Evolutionary conservation across 2,113 vertebrate genomes (phyloP), one percentile per base, ranked within the genome.

Genomic region (Pithys albifrons): DNA sequence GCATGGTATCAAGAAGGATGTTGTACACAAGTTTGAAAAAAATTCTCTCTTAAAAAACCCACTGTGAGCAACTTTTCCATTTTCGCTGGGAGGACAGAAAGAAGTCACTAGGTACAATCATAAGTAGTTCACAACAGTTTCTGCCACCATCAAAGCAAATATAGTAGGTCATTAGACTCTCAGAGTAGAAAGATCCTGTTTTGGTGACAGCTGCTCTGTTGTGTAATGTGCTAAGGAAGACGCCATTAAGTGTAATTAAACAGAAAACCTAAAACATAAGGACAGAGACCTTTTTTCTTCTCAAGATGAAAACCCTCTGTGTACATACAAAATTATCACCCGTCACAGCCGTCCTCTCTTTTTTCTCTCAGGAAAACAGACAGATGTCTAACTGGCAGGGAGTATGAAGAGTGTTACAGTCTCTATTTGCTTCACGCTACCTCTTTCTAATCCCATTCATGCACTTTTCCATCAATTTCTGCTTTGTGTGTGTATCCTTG

Each of bases 231-330:
- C 88, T 93, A 79, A 96, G 79, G 89, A 97, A 94, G 92, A 89
- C 4, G 10, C 72, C 93, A 96, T 97, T 97, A 97, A 89, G 82
- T 85, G 81, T 97, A 96, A 97, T 97, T 97, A 97, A 97, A 96
- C 95, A 87, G 92, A 96, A 95, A 90, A 78, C 54, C 46, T 96
- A 91, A 96, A 97, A 91, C 94, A 96, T 94, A 96, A 96, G 94
- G 95, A 96, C 55, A 54, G 81, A 89, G 92, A 86, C 91, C 88
- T 93, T 92, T 85, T 92, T 85, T 88, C 88, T 96, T 75, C 91
- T 96, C 72, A 61, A 85, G 78, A 96, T 82, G 73, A 94, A 96
- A 96, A 96, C 58, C 70, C 73, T 96, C 31, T 65, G 78, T 74
- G 70, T 88, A 87, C 49, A 58, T 54, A 77, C 25, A 95, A 96